Evolutionary conservation across 2,888 invertebrate species (phyloP), one percentile per base, ranked within the genome.

Genomic region (Drosophila lutescens): DNA sequence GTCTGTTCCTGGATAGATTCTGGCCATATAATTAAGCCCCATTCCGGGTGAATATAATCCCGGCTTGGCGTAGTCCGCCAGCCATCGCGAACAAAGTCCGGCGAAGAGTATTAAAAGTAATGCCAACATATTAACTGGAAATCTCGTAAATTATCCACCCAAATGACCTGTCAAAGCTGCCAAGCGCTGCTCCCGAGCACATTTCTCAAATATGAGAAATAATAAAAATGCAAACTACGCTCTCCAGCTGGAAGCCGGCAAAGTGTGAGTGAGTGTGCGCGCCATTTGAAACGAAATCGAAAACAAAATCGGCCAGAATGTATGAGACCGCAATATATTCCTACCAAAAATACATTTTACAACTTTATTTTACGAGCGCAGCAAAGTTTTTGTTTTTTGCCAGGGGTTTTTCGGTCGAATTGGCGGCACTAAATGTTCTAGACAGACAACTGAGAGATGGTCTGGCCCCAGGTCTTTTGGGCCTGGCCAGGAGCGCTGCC

Each of bases 51-150:
- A 40, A 49, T 62, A 75, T 82, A 84, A 84, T 77, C 84, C 86
- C 20, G 73, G 56, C 75, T 69, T 56, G 20, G 34, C 13, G 13
- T 10, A 23, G 41, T 55, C 50, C 68, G 63, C 58, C 51, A 63
- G 59, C 43, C 54, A 43, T 8, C 56, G 40, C 20, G 47, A 47
- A 20, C 63, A 49, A 36, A 51, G 54, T 66, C 44, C 50, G 56
- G 13, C 43, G 32, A 23, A 53, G 51, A 68, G 66, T 77, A 85
- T 78, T 78, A 86, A 86, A 77, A 81, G 61, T 84, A 86, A 80
- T 86, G 72, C 77, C 78, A 78, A 71, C 78, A 76, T 82, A 88
- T 89, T 89, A 86, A 84, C 83, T 76, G 77, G 89, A 90, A 90
- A 89, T 88, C 73, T 78, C 89, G 72, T 90, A 90, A 87, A 90